Conservation (phyloP, 2,113 vertebrate species). For the Perca schrenkii region DNA sequence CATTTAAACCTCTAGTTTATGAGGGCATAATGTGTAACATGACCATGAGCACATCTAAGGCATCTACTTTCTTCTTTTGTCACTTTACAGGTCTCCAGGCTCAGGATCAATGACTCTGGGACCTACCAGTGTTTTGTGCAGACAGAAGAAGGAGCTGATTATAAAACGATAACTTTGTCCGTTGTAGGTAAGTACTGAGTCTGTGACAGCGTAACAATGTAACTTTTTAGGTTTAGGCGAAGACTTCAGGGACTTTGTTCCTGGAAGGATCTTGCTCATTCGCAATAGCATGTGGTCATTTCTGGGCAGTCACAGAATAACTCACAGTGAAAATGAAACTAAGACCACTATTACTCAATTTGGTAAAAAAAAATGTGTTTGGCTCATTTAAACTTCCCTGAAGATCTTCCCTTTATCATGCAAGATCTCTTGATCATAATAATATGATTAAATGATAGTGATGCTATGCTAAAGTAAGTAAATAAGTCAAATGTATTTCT, state of each 20-base stretch:
- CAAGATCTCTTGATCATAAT: not conserved
- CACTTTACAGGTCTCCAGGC: slow-evolving; percentile 81
- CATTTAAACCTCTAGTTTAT: not conserved
- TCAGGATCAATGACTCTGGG: slow-evolving; percentile 88
- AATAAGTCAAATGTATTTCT: too few relatives aligned
- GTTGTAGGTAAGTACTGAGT: slow-evolving; percentile 85
- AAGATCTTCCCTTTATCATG: not conserved
- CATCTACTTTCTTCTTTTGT: slow-evolving; percentile 37
- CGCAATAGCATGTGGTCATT: slow-evolving; percentile 23
- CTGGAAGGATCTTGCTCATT: not conserved
- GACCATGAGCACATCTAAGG: not conserved
- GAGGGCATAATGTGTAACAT: not conserved
- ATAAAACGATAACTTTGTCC: slow-evolving; percentile 86
- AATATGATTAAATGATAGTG: not conserved
- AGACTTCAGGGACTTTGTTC: not conserved
- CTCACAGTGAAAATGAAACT: slow-evolving; percentile 52
- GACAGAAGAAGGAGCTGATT: slow-evolving; percentile 85
- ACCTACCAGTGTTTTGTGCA: slow-evolving; percentile 87
- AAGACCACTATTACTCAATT: slow-evolving; percentile 23
- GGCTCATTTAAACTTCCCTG: not conserved
- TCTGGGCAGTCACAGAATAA: slow-evolving; percentile 22
- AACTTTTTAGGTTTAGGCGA: accelerated
- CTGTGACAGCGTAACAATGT: not conserved
- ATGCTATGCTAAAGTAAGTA: too few relatives aligned
- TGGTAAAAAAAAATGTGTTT: not conserved